These are phyloP conservation scores for Arrhopalites spinosus DNA, from an alignment of 2,888 invertebrate species.

Conservation along the genomic window DNA sequence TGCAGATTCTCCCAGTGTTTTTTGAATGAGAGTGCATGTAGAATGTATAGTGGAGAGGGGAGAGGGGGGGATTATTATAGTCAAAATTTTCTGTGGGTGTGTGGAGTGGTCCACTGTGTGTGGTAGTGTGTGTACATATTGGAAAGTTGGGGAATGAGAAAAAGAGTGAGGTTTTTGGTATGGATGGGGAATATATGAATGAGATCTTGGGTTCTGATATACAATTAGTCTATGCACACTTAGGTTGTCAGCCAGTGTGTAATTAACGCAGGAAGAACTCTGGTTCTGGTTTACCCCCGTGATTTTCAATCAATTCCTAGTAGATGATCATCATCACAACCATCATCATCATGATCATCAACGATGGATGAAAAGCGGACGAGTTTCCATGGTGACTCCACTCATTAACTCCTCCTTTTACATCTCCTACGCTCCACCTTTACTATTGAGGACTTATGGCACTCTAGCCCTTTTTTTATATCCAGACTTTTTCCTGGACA, in stretches of 20 bases:
- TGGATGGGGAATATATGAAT: constrained; percentile 9
- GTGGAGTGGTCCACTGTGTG: neutral
- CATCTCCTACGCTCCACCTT: constrained; percentile 25
- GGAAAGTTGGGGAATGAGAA: neutral
- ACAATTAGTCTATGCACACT: constrained; percentile 32
- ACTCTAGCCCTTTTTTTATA: neutral
- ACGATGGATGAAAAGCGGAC: constrained; percentile 11
- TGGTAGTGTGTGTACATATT: neutral
- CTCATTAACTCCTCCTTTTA: constrained; percentile 33
- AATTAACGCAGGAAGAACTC: constrained; percentile 36
- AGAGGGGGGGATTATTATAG: no score
- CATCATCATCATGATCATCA: constrained; percentile 18
- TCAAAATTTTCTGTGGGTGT: no score
- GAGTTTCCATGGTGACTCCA: constrained; percentile 12
- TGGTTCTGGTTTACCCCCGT: constrained; percentile 29
- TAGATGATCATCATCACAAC: constrained; percentile 16
- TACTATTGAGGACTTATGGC: constrained; percentile 17
- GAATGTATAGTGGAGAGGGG: neutral
- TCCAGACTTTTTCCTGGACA: neutral
- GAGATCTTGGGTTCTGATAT: constrained; percentile 9
- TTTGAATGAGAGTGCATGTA: neutral
- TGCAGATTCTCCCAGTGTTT: neutral
- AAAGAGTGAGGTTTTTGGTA: neutral
- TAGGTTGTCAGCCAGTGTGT: constrained; percentile 34
- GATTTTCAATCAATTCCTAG: constrained; percentile 39